Evolutionary conservation across 1,140 invertebrate species (phyloP).

Genomic region (Pseudomyrmex dendroicus): DNA sequence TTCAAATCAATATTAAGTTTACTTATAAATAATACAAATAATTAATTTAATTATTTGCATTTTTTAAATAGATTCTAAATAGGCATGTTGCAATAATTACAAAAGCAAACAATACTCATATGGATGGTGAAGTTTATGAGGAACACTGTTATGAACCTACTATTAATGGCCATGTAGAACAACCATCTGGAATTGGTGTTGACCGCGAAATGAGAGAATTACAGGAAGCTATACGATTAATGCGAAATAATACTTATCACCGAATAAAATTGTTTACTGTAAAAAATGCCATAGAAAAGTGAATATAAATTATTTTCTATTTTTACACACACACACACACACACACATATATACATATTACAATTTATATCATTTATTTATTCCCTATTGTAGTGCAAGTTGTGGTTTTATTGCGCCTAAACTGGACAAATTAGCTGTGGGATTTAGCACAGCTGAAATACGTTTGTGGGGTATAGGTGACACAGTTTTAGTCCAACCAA

Average conservation of each 20-base stretch:
- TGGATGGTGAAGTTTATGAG: conserved; percentile 76
- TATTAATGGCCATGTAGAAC: conserved; percentile 87
- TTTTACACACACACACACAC: no score
- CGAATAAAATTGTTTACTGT: conserved; percentile 87
- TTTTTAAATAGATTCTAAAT: conserved; percentile 80
- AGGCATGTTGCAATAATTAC: conserved; percentile 82
- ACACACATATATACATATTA: not conserved
- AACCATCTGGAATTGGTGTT: conserved; percentile 84
- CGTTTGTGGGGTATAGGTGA: conserved; percentile 88
- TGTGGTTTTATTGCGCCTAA: conserved; percentile 86
- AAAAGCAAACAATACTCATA: conserved; percentile 76
- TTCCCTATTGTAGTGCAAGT: conserved; percentile 83
- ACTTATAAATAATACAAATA: no score
- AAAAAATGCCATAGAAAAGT: conserved; percentile 87
- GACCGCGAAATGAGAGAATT: conserved; percentile 87
- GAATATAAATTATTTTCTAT: conserved; percentile 69
- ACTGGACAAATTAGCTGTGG: conserved; percentile 87
- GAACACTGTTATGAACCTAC: conserved; percentile 73
- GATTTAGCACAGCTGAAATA: conserved; percentile 87
- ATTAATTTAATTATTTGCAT: no score
- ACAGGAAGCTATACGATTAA: conserved; percentile 87
- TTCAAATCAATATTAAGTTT: no score
- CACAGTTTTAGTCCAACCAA: conserved; percentile 84
- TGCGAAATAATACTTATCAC: conserved; percentile 85
- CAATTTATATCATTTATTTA: not conserved